These are phyloP conservation scores for Urocitellus parryii DNA, from an alignment of 2,113 vertebrate genomes.

Conservation along the genomic window DNA sequence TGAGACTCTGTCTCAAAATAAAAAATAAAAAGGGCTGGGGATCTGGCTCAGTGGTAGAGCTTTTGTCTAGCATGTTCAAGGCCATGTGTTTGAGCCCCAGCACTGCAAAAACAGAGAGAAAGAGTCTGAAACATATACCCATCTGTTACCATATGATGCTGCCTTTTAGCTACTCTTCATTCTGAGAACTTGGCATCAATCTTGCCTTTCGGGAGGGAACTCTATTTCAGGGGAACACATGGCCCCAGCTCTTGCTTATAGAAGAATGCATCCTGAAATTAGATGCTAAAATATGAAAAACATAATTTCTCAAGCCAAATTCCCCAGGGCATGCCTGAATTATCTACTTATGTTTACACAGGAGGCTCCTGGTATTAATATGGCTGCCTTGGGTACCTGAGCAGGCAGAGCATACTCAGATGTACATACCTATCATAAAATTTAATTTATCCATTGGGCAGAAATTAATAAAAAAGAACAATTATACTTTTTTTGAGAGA, in stretches of 20 bases:
- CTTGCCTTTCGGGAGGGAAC: not conserved
- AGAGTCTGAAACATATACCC: not conserved
- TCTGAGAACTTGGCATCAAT: slow-evolving; percentile 9
- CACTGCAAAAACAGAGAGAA: not conserved
- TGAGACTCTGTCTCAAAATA: not conserved
- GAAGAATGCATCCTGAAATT: not conserved
- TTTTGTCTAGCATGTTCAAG: not conserved
- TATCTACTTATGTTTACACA: not conserved
- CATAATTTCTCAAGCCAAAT: not conserved
- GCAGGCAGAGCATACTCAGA: not conserved
- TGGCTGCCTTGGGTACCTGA: not conserved
- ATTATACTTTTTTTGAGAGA: too few relatives aligned
- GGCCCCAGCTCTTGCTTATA: not conserved
- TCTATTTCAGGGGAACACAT: not conserved
- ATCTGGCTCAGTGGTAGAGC: not conserved
- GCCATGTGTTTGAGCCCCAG: not conserved
- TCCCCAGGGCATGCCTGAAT: not conserved
- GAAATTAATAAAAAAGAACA: too few relatives aligned
- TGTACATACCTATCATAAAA: too few relatives aligned
- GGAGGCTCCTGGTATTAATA: not conserved
- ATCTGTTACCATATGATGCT: not conserved
- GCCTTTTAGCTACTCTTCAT: not conserved
- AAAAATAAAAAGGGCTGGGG: not conserved
- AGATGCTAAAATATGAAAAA: slow-evolving; percentile 1
- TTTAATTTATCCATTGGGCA: too few relatives aligned